Conservation (phyloP, 1,140 invertebrate genomes). For the Heliothis virescens region DNA sequence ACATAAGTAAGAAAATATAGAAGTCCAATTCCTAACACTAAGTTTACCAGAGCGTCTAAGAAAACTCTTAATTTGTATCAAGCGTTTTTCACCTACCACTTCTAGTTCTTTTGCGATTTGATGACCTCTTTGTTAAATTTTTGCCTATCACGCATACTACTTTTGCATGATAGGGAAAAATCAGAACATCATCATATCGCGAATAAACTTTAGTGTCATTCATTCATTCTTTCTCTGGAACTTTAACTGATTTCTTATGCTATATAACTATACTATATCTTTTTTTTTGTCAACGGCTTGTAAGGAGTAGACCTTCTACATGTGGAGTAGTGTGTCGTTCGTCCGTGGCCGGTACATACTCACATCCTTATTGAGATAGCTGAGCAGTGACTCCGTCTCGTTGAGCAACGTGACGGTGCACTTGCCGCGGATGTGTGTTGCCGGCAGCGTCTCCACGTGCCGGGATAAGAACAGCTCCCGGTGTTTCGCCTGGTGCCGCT, state of each 20-base stretch:
- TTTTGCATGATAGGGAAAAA: too few relatives aligned
- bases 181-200: too few relatives aligned
- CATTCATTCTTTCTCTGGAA: too few relatives aligned
- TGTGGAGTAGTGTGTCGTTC: not conserved
- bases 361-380: constrained; percentile 98
- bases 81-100: too few relatives aligned
- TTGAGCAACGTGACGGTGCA: constrained; percentile 99
- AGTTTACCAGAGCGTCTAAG: not conserved
- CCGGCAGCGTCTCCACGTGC: constrained; percentile 98
- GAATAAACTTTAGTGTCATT: too few relatives aligned
- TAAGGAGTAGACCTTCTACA: constrained; percentile 10
- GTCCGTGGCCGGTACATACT: constrained; percentile 84
- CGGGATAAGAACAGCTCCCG: constrained; percentile 99
- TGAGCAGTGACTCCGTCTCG: constrained; percentile 98
- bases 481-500: constrained; percentile 98
- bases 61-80: too few relatives aligned
- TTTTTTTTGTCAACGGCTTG: not conserved
- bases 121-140: too few relatives aligned
- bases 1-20: not conserved
- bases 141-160: too few relatives aligned
- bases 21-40: constrained; percentile 7
- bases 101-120: too few relatives aligned
- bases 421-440: constrained; percentile 99
- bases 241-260: too few relatives aligned
- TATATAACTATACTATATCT: too few relatives aligned